Evolutionary conservation across 1,140 invertebrate genomes (phyloP).

Genomic region (Halictus rubicundus): DNA sequence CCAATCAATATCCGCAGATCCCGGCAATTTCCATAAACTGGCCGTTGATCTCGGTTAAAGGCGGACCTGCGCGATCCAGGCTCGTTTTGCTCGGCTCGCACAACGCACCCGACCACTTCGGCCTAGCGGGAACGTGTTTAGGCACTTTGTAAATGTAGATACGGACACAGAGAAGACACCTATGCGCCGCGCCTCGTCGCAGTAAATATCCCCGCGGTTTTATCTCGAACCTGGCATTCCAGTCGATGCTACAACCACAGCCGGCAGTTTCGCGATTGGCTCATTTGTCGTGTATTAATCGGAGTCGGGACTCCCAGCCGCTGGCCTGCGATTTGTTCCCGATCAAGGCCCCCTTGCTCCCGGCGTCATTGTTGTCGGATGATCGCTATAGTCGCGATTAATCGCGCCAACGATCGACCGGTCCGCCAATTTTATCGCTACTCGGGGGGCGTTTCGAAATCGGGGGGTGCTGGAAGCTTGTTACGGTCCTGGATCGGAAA

Average conservation of each 20-base stretch:
- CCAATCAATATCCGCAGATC: constrained; percentile 71
- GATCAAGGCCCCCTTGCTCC: neutral
- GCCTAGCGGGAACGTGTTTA: neutral
- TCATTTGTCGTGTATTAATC: constrained; percentile 39
- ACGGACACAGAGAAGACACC: constrained; percentile 16
- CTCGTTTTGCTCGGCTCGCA: constrained; percentile 19
- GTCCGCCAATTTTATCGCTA: no score
- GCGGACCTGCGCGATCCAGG: neutral
- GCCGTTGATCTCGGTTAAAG: constrained; percentile 46
- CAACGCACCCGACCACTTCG: neutral
- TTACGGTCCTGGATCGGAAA: no score
- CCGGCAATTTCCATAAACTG: constrained; percentile 70
- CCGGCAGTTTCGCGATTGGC: constrained; percentile 1
- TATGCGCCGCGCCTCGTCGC: neutral
- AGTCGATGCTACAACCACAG: constrained; percentile 20
- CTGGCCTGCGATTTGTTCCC: neutral
- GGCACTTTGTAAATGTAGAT: constrained; percentile 25
- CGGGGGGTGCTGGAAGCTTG: no score
- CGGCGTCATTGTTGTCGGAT: neutral
- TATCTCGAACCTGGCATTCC: constrained; percentile 29
- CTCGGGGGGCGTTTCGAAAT: no score
- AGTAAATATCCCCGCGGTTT: constrained; percentile 28
- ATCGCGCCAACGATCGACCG: neutral
- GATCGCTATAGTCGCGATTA: neutral
- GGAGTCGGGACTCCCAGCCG: neutral